Evolutionary conservation across 2,888 invertebrate genomes (phyloP).

Genomic region (Brachyptera risi): DNA sequence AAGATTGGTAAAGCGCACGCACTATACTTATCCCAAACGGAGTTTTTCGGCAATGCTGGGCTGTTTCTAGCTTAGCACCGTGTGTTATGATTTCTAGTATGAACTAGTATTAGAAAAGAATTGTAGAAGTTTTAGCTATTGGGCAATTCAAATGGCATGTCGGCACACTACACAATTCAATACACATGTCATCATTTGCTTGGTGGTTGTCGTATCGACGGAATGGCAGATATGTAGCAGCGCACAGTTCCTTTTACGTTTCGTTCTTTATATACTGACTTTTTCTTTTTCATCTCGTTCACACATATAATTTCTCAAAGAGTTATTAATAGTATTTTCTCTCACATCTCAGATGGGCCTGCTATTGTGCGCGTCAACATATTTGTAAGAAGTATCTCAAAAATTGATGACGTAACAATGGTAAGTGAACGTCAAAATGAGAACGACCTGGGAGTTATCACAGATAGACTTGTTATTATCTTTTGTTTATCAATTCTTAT

Average conservation of each 20-base stretch:
- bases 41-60: background rate
- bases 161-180: background rate
- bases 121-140: background rate
- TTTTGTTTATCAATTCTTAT: background rate
- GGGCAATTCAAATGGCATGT: background rate
- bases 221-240: conserved; percentile 3
- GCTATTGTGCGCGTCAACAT: conserved; percentile 96
- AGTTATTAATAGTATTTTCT: conserved; percentile 29
- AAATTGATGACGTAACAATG: conserved; percentile 99
- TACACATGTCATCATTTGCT: background rate
- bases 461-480: conserved; percentile 6
- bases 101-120: background rate
- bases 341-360: conserved; percentile 69
- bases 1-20: too few relatives aligned
- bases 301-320: conserved; percentile 2
- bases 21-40: background rate
- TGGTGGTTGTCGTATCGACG: background rate
- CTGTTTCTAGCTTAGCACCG: background rate
- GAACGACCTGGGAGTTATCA: background rate
- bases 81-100: background rate
- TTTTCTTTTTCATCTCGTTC: conserved; percentile 8
- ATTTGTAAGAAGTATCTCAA: conserved; percentile 97
- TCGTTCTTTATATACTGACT: background rate
- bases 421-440: conserved; percentile 66
- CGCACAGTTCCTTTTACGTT: conserved; percentile 4